Evolutionary conservation across 2,113 vertebrate species (phyloP), one percentile per base, ranked within the genome.

Genomic region (Dermatemys mawii): DNA sequence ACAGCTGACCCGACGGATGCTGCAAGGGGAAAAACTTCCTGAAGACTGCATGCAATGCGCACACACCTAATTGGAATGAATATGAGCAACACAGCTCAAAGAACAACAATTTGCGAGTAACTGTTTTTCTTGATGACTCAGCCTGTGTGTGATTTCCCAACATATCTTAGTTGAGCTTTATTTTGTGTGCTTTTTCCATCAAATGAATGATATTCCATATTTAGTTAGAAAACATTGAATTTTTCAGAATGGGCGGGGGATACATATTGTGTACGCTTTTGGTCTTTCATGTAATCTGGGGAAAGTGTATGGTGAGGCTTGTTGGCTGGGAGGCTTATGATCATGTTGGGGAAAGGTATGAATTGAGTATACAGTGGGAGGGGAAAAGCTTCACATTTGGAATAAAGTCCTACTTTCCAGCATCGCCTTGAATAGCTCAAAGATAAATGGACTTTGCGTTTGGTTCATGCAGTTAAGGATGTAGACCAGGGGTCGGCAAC

Each of bases 191-290:
- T 53, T 46, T 73, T 81, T 5, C 46, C 38, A 60, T 67, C 11
- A n/a, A 53, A 44, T 54, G 55, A 54, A 17, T 13, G 17, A 2
- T 83, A 78, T 27, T 91, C 93, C 78, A 81, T n/a, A 87, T 46
- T 83, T 46, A 11, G 29, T 83, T 86, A 14, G n/a, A 76, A 90
- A 95, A 90, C 48, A 4, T 21, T 54, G 27, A 13, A 44, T 90
- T 84, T 93, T 11, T 57, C 0, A 0, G 79, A 27, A 67, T 70
- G 19, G 0, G 1, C n/a, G n/a, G n/a, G 10, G 8, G 24, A 26
- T 26, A 11, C 53, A 54, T 54, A 26, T 54, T 10, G 2, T 89
- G 5, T 75, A 51, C 85, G 22, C 50, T 80, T 89, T 90, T 78
- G 60, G 38, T 90, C 79, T 0, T 84, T 85, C 32, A 70, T 19